Evolutionary conservation across 2,113 vertebrate species (phyloP).

Genomic region (Mugil cephalus): DNA sequence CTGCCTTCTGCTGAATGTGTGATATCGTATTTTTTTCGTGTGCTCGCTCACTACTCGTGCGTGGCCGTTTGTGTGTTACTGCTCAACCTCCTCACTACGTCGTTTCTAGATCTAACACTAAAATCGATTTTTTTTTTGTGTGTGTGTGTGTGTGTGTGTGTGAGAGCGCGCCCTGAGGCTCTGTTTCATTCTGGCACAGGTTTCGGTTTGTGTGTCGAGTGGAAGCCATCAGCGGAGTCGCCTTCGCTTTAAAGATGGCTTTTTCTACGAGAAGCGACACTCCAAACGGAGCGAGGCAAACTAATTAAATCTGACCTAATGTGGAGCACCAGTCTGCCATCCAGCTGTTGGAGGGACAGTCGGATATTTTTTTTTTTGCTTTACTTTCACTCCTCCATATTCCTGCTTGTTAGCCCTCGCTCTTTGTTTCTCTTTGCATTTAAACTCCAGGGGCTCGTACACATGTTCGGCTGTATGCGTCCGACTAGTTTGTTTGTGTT

Average conservation of each 20-base stretch:
- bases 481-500: conserved; percentile 44
- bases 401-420: conserved; percentile 63
- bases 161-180: conserved; percentile 53
- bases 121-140: conserved; percentile 28
- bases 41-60: conserved; percentile 39
- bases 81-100: conserved; percentile 60
- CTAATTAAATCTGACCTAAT: conserved; percentile 87
- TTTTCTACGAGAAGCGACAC: conserved; percentile 81
- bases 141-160: conserved; percentile 28
- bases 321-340: conserved; percentile 76
- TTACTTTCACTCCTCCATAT: conserved; percentile 50
- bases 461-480: background rate
- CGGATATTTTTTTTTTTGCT: conserved; percentile 37
- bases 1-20: conserved; percentile 25
- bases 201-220: conserved; percentile 48
- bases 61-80: conserved; percentile 40
- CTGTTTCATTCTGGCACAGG: conserved; percentile 64
- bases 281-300: conserved; percentile 76
- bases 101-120: conserved; percentile 45
- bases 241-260: conserved; percentile 78
- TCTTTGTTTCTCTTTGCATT: conserved; percentile 61
- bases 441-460: conserved; percentile 34
- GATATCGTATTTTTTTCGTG: conserved; percentile 43
- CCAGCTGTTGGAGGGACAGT: conserved; percentile 71
- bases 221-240: conserved; percentile 63